These are phyloP conservation scores for Pan troglodytes DNA, from an alignment of 2,113 vertebrate genomes.

Conservation along the genomic window DNA sequence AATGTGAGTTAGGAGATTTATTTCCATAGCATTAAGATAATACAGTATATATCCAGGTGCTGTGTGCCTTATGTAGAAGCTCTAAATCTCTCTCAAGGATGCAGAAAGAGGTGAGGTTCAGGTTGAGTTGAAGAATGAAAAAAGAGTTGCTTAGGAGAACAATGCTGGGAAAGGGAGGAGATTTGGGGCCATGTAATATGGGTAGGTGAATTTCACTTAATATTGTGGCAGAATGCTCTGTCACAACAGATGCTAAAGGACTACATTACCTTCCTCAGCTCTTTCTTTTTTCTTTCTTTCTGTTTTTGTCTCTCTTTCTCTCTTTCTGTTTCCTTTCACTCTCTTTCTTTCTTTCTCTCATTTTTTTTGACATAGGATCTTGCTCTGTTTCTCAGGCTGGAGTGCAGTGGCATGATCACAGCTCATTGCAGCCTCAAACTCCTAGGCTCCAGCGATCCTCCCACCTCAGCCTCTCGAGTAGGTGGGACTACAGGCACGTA, in stretches of 20 bases:
- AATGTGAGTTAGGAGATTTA: neutral
- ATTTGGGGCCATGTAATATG: neutral
- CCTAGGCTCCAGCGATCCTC: no score
- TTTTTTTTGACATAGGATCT: no score
- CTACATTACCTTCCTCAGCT: neutral
- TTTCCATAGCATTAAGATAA: neutral
- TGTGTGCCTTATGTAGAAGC: neutral
- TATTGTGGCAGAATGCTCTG: neutral
- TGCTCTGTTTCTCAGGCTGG: no score
- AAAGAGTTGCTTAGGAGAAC: neutral
- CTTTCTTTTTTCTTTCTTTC: neutral
- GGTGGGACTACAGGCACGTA: no score
- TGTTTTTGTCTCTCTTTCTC: no score
- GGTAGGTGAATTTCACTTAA: neutral
- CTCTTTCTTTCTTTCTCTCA: no score
- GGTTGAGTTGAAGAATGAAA: neutral
- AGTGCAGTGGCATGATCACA: no score
- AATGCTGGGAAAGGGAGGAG: neutral
- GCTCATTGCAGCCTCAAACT: no score
- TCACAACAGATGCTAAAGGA: neutral
- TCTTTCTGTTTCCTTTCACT: no score
- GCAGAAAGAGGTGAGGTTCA: fast-evolving
- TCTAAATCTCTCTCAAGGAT: neutral
- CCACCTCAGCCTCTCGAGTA: no score
- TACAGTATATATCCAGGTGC: neutral